Evolutionary conservation across 2,113 vertebrate genomes (phyloP), one percentile per base, ranked within the genome.

Genomic region (Alligator sinensis): DNA sequence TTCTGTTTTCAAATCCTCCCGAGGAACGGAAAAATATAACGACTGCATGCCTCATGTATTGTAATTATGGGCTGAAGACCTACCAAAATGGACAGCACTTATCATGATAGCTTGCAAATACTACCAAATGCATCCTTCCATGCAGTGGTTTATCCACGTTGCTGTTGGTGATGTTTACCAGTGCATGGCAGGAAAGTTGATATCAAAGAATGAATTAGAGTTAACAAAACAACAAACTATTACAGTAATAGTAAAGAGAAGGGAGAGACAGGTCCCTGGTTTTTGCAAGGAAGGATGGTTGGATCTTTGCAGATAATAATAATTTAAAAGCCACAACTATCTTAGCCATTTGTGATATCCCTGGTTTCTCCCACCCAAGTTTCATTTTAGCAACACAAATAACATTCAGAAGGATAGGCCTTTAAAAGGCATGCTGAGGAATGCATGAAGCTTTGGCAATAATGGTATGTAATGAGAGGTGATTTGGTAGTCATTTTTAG

Each of bases 21-120:
- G 88, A 97, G 98, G 95, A 95, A 97, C 92, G 88, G 94, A 93
- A 95, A 98, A 98, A 98, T 96, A 97, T 94, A 98, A 98, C 97
- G 97, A 97, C 93, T 97, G 94, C 96, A 97, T 96, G 97, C 96
- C 97, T 99, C 97, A 94, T 98, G 98, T 98, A 97, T 98, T 98
- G 98, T 98, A 98, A 98, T 98, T 98, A 98, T 82, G 84, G 90
- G 58, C 84, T 61, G 30, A 92, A 97, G 92, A 95, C 91, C 77
- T 97, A 93, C 94, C 22, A 28, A 97, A 97, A 97, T 86, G 94
- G 97, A 81, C 96, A 96, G 96, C 92, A 94, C 97, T 97, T 97
- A 96, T 97, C 94, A 95, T 92, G 94, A 96, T 93, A 94, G 96
- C 96, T 97, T 96, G 86, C 85, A 93, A 66, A 25, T 97, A 87